Percentiles rank a stretch among this genome's conserved stretches.
Conservation (phyloP, 2,888 invertebrate species). For the Philereme transversata region DNA sequence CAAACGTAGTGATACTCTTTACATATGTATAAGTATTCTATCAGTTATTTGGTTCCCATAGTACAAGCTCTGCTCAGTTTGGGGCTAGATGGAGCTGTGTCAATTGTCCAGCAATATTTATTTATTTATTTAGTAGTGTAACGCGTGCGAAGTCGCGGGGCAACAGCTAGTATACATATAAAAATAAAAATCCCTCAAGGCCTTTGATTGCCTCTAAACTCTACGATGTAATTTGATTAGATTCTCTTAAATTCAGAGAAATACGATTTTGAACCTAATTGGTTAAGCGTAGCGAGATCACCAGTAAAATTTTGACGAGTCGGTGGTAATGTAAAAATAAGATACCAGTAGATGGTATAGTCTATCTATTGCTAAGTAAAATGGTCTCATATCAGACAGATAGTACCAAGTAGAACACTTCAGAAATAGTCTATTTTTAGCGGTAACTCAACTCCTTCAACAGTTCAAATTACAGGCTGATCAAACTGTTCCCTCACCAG, state of each 20-base stretch:
- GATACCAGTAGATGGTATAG: background rate
- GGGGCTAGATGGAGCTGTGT: no score
- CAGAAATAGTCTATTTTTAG: slow-evolving; percentile 15
- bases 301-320: no score
- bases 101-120: no score
- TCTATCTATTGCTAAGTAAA: background rate
- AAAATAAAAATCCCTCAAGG: slow-evolving; percentile 28
- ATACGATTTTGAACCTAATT: slow-evolving; percentile 9
- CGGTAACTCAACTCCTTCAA: slow-evolving; percentile 20
- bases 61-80: no score
- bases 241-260: slow-evolving; percentile 18
- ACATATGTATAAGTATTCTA: no score
- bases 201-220: slow-evolving; percentile 36
- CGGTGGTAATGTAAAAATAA: no score
- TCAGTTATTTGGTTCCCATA: no score
- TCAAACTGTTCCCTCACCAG: slow-evolving; percentile 24
- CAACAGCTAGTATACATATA: no score
- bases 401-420: background rate
- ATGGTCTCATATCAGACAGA: no score
- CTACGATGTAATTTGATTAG: slow-evolving; percentile 29
- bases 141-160: no score
- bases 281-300: background rate
- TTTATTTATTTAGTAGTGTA: no score
- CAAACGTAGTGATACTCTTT: no score
- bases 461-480: slow-evolving; percentile 31